phyloP scores from a whole-genome alignment of 2,113 vertebrate species.

The Toxostoma redivivum region DNA sequence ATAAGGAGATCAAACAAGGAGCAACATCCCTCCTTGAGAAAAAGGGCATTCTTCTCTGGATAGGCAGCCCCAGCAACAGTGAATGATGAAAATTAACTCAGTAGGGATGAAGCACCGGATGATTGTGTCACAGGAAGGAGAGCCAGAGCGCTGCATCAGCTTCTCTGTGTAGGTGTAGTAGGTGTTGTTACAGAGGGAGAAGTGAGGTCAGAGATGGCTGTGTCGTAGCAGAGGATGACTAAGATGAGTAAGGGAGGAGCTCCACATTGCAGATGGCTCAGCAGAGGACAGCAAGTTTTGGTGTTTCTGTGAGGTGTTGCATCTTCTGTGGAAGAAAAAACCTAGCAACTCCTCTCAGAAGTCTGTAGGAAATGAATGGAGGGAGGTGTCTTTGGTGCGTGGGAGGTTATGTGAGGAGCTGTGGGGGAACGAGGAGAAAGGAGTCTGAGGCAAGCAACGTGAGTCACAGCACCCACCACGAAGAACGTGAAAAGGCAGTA shows the following conservation, averaged over 20 bases:
- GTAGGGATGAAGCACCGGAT: background rate
- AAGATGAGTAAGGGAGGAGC: constrained; percentile 16
- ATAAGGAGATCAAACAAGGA: background rate
- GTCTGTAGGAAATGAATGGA: constrained; percentile 11
- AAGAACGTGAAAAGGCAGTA: constrained; percentile 34
- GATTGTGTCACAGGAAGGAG: background rate
- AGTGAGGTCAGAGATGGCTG: background rate
- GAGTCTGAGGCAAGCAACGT: constrained; percentile 21
- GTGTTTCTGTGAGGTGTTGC: background rate
- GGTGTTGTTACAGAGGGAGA: background rate
- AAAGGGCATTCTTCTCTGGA: background rate
- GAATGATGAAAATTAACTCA: background rate
- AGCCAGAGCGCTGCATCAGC: background rate
- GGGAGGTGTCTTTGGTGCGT: background rate
- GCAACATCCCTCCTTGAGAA: background rate
- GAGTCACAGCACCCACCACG: constrained; percentile 51
- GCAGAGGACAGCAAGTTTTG: background rate
- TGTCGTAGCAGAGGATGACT: constrained; percentile 21
- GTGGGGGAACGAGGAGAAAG: background rate
- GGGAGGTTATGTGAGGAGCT: constrained; percentile 34
- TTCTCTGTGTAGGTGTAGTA: background rate
- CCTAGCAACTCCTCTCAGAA: background rate
- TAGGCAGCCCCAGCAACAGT: background rate
- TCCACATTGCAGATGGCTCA: background rate
- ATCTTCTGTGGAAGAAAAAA: background rate